These are phyloP conservation scores for Spheniscus humboldti DNA, from an alignment of 2,797 vertebrate species.

Conservation along the genomic window DNA sequence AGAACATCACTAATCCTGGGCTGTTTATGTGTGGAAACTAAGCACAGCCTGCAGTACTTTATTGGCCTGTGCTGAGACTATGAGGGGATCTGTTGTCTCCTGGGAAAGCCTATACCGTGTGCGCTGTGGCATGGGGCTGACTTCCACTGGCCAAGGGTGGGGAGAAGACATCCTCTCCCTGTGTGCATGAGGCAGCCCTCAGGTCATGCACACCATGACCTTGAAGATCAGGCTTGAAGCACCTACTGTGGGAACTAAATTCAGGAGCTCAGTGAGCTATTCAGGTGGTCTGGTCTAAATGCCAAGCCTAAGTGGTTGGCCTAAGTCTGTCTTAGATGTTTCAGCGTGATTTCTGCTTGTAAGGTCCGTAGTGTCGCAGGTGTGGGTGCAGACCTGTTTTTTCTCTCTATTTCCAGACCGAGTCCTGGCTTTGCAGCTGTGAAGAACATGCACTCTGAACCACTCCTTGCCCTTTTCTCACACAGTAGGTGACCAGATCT, in stretches of 20 bases:
- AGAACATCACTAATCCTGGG: neutral
- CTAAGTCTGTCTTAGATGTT: neutral
- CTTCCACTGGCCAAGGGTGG: neutral
- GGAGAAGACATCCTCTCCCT: neutral
- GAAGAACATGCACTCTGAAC: neutral
- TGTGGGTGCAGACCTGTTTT: neutral
- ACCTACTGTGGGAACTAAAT: neutral
- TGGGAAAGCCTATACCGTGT: neutral
- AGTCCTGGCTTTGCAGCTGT: neutral
- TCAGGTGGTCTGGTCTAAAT: neutral
- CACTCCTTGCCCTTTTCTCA: neutral
- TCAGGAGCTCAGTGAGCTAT: neutral
- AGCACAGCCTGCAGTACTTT: neutral
- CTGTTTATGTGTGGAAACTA: neutral
- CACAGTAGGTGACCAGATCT: neutral
- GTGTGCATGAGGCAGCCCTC: neutral
- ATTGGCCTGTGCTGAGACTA: neutral
- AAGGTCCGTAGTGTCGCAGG: neutral
- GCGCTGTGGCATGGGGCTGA: neutral
- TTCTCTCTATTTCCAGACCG: neutral
- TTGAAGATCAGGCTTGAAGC: neutral
- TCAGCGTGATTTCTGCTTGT: neutral
- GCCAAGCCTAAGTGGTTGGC: neutral
- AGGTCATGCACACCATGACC: rapidly evolving
- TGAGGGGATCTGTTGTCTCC: neutral